Conservation (phyloP, 2,888 invertebrate species). For the Aplocera efformata region DNA sequence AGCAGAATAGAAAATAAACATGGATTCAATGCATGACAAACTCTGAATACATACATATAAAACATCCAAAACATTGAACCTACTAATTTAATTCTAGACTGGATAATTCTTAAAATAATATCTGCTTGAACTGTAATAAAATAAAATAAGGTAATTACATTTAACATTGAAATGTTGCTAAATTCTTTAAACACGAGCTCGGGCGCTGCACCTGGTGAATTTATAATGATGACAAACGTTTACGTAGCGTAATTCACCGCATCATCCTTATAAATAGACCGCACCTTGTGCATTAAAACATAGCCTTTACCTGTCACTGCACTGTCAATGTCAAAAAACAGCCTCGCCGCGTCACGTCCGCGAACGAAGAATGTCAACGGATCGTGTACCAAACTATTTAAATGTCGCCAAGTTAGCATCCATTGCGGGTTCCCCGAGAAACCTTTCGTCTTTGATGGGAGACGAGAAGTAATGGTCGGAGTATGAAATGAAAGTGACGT, state of each 20-base stretch:
- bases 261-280: conserved; percentile 11
- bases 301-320: conserved; percentile 25
- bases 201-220: conserved; percentile 6
- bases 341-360: conserved; percentile 33
- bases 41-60: no score
- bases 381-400: conserved; percentile 9
- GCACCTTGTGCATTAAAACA: conserved; percentile 11
- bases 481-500: conserved; percentile 37
- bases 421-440: conserved; percentile 15
- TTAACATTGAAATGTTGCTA: not conserved
- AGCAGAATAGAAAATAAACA: no score
- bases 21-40: no score
- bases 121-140: not conserved
- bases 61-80: no score
- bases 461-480: conserved; percentile 20
- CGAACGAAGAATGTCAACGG: conserved; percentile 34
- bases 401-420: conserved; percentile 11
- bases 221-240: not conserved
- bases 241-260: conserved; percentile 1
- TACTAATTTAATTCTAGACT: no score
- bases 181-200: not conserved
- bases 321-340: conserved; percentile 49
- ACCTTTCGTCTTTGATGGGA: conserved; percentile 3
- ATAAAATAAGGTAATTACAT: not conserved
- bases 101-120: no score